These are phyloP conservation scores for Aphyosemion australe DNA, from an alignment of 2,113 vertebrate genomes.

Conservation along the genomic window DNA sequence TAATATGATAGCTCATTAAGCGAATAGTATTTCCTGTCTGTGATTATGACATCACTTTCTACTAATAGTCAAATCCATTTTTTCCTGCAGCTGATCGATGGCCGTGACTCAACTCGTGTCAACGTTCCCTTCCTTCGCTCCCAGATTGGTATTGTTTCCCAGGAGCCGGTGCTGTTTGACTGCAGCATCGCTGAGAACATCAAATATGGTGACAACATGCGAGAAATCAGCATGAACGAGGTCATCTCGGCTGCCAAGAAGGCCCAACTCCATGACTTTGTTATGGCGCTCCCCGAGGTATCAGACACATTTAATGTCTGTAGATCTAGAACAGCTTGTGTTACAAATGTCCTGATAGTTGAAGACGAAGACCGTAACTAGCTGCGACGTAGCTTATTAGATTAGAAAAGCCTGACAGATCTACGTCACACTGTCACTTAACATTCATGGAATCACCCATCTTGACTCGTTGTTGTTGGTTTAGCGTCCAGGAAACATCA, in stretches of 20 bases:
- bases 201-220: conserved; percentile 80
- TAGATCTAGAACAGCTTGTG: not conserved
- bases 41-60: conserved; percentile 33
- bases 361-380: not conserved
- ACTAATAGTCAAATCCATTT: conserved; percentile 57
- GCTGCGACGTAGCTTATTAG: no score
- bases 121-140: conserved; percentile 80
- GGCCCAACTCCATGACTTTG: conserved; percentile 82
- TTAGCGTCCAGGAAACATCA: no score
- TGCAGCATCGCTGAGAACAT: conserved; percentile 84
- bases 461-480: no score
- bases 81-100: conserved; percentile 78
- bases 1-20: conserved; percentile 50
- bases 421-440: no score
- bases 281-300: conserved; percentile 82
- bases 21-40: conserved; percentile 36
- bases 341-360: no score
- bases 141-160: conserved; percentile 84
- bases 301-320: not conserved
- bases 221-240: conserved; percentile 75
- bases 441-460: no score
- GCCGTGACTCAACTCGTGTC: conserved; percentile 66
- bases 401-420: no score
- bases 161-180: conserved; percentile 83
- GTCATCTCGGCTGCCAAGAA: conserved; percentile 79